Base-by-base conservation (phyloP, 2,113 vertebrate species). In the Xenopus borealis region DNA sequence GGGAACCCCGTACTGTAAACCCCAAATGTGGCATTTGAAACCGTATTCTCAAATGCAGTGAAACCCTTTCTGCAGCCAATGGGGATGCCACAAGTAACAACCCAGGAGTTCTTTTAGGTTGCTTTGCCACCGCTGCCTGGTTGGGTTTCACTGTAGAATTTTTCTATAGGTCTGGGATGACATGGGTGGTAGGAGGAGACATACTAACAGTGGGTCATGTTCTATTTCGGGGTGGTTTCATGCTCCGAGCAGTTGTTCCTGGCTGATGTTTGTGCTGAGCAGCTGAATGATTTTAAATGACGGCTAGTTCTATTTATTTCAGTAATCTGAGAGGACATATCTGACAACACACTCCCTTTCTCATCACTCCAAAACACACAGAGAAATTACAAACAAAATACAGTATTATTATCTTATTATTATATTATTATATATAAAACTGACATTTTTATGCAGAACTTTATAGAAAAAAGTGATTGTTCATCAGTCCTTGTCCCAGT, bases 211-310 rank as follows among this genome's bases (percentile, higher is more conserved):
- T 72, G 69, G 62, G 40, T 78, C 64, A 78, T 77, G 16, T 70
- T 77, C 74, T 77, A 77, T 77, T 77, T 77, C 47, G 47, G 50
- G 62, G 67, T 13, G 55, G 67, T 46, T 64, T 70, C 30, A 77
- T 55, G 59, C 61, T 45, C 47, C 67, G 19, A 50, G 5, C 74
- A 77, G 74, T 77, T 77, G 74, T 77, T 61, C 27, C 58, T 69
- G 66, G 67, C 46, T 61, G 69, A 58, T 55, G 67, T 70, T 77
- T 77, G 72, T 70, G 74, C 74, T 77, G 74, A 70, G 74, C 74
- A 77, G 74, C 74, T 77, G 74, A 77, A 77, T 77, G 74, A 77
- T 77, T 77, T 70, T 63, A 70, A 64, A 67, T 77, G 74, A 77
- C 59, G 58, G 73, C 58, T 20, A 20, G 57, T 63, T 63, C 74